Percentiles rank a stretch among this genome's conserved stretches.
These are phyloP conservation scores for Coptodon rendalli DNA, from an alignment of 2,113 vertebrate genomes.

Conservation along the genomic window DNA sequence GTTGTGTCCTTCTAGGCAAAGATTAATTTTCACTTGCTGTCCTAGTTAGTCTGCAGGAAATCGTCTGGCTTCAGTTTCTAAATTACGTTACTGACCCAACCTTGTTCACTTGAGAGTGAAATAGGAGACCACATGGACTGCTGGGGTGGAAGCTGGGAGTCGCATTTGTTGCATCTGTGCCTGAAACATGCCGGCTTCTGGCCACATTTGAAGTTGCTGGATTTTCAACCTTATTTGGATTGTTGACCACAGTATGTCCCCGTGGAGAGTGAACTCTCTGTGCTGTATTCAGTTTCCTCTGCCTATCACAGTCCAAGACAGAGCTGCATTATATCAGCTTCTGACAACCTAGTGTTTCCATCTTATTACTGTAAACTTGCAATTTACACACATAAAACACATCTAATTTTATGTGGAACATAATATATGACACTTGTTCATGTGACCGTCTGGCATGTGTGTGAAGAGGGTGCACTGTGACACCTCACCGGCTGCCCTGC, in stretches of 20 bases:
- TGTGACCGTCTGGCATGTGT: neutral
- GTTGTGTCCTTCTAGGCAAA: neutral
- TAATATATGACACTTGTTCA: neutral
- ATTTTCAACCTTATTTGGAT: slow-evolving; percentile 29
- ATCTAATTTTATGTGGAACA: neutral
- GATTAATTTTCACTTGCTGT: neutral
- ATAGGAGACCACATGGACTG: slow-evolving; percentile 12
- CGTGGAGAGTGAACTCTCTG: neutral
- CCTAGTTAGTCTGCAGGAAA: neutral
- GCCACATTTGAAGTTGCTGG: neutral
- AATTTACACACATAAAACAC: neutral
- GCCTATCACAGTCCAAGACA: neutral
- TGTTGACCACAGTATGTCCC: neutral
- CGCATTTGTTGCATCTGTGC: neutral
- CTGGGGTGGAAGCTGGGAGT: neutral
- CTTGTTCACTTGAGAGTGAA: slow-evolving; percentile 35
- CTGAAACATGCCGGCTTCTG: neutral
- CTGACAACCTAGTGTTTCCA: neutral
- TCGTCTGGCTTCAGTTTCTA: neutral
- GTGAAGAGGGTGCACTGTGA: neutral
- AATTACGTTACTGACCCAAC: neutral
- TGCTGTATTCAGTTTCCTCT: neutral
- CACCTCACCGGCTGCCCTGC: slow-evolving; percentile 3
- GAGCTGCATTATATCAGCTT: neutral
- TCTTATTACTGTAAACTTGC: neutral